Evolutionary conservation across 2,888 invertebrate species (phyloP), one percentile per base, ranked within the genome.

Genomic region (Masnerella sp.): DNA sequence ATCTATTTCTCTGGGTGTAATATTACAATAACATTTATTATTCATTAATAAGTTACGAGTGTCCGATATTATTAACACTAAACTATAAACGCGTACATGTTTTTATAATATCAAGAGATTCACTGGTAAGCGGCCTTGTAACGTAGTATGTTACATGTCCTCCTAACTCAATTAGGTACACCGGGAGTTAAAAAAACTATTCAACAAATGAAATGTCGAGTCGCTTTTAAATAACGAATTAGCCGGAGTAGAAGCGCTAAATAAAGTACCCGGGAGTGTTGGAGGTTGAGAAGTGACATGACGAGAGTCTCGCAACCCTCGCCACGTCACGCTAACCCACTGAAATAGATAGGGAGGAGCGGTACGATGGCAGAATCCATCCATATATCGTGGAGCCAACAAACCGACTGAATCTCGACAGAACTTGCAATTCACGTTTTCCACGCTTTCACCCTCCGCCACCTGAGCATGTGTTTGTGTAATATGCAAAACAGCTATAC

Each of bases 331-430:
- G 84, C 79, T 84, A 84, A 85, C 84, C 84, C 82, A 83, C 79
- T 84, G 82, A 85, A 83, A 85, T 83, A 83, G 82, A 84, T 83
- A 83, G 81, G 73, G 67, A 49, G 42, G 52, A 15, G 43, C 25
- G 43, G 56, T 38, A 62, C 74, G 78, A 59, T 74, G 77, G 79
- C 77, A 80, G 80, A 79, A 81, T 81, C 78, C 81, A 80, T 82
- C 79, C 82, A 82, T 84, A 83, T 80, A 84, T 84, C 81, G 83
- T 77, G 77, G 78, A 81, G 78, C 82, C 81, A 84, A 84, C 84
- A 84, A 84, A 84, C 84, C 84, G 82, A 82, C 79, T 79, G 82
- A 84, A 84, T 84, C 84, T 83, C 83, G 83, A 82, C 83, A 82
- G 80, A 78, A 84, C 82, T 82, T 82, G 80, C 80, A 81, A 80